Conservation (phyloP, 1,140 invertebrate species). For the Lucilia cuprina region DNA sequence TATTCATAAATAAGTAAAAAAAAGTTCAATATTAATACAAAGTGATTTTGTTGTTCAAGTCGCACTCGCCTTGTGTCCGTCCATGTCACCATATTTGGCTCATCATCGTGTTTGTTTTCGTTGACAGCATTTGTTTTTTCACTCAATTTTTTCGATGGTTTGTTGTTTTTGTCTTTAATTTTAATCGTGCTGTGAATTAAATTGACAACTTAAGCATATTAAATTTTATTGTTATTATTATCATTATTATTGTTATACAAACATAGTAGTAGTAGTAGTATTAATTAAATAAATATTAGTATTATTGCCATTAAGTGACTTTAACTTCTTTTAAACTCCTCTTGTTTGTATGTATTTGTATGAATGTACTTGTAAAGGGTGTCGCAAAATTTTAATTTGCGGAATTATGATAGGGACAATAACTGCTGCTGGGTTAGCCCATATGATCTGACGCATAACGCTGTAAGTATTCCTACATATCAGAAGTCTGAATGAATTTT, state of each 20-base stretch:
- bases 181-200: constrained; percentile 35
- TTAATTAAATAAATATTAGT: no score
- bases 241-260: neutral
- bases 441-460: no score
- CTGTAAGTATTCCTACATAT: no score
- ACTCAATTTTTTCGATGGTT: neutral
- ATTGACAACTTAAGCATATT: constrained; percentile 33
- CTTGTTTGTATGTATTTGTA: no score
- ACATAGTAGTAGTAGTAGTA: no score
- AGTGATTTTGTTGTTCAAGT: neutral
- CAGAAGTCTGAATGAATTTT: no score
- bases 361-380: no score
- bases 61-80: neutral
- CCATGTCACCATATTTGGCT: constrained; percentile 18
- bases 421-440: no score
- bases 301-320: no score
- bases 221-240: constrained; percentile 34
- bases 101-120: constrained; percentile 28
- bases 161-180: constrained; percentile 18
- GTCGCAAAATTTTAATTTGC: no score
- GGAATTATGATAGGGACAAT: no score
- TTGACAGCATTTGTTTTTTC: constrained; percentile 11
- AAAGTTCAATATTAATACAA: constrained; percentile 22
- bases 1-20: neutral
- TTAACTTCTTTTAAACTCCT: no score